Evolutionary conservation across 2,113 vertebrate species (phyloP).

Genomic region (Eretmochelys imbricata): DNA sequence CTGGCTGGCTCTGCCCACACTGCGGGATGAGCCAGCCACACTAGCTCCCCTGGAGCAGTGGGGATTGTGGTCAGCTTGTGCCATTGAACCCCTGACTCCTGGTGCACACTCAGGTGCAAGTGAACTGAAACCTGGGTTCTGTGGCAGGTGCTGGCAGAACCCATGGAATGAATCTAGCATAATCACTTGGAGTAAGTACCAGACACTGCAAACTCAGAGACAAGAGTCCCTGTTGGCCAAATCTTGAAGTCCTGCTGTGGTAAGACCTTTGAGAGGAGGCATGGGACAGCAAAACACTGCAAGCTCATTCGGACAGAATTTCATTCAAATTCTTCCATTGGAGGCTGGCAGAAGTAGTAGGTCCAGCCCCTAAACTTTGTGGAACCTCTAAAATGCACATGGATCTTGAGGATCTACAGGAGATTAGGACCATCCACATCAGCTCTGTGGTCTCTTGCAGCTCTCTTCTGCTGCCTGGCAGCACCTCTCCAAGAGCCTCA

Average conservation of each 20-base stretch:
- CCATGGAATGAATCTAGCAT: not conserved
- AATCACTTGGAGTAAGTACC: not conserved
- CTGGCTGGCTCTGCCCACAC: not conserved
- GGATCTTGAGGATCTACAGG: not conserved
- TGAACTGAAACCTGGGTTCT: not conserved
- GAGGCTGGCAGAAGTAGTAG: not conserved
- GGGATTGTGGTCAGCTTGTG: not conserved
- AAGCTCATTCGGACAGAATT: not conserved
- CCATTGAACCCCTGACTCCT: not conserved
- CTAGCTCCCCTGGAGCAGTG: not conserved
- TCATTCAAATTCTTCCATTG: not conserved
- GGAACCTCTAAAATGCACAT: not conserved
- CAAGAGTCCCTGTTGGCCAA: not conserved
- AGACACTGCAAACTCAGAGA: not conserved
- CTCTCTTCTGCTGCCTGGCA: not conserved
- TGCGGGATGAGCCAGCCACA: not conserved
- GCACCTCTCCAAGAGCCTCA: not conserved
- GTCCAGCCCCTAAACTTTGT: not conserved
- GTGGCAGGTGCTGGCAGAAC: not conserved
- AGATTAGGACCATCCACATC: not conserved
- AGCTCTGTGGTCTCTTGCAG: not conserved
- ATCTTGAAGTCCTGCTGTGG: not conserved
- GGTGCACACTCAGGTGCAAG: not conserved
- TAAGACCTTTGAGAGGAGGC: not conserved
- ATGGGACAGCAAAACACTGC: accelerated